Evolutionary conservation across 2,888 invertebrate genomes (phyloP).

Genomic region (Dexiosoma caninum): DNA sequence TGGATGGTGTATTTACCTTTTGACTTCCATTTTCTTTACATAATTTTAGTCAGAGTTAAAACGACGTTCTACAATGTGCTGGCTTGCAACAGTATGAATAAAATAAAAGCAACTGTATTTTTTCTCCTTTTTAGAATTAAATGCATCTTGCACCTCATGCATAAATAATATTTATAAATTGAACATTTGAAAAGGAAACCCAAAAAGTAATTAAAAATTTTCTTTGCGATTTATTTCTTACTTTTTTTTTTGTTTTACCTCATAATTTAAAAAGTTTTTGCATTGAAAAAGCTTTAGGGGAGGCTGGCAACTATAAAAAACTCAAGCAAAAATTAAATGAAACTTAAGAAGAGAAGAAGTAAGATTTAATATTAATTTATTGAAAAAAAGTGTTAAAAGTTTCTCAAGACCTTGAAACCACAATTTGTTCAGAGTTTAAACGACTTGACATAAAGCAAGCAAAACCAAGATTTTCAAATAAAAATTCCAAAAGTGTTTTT

Average conservation of each 20-base stretch:
- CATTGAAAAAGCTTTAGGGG: not conserved
- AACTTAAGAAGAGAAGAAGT: not conserved
- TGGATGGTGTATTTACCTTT: not conserved
- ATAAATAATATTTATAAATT: slow-evolving; percentile 63
- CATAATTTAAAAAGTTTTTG: not conserved
- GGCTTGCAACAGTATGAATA: not conserved
- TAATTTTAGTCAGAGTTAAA: not conserved
- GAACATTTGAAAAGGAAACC: slow-evolving; percentile 62
- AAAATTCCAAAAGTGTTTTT: no score
- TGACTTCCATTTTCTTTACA: not conserved
- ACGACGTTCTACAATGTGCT: not conserved
- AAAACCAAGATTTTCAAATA: no score
- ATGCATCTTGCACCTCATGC: slow-evolving; percentile 61
- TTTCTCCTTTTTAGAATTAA: slow-evolving; percentile 59
- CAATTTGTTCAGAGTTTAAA: not conserved
- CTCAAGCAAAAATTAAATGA: slow-evolving; percentile 1
- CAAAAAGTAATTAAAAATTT: slow-evolving; percentile 60
- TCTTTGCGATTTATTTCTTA: no score
- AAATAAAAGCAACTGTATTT: slow-evolving; percentile 51
- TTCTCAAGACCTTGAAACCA: not conserved
- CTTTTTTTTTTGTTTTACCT: not conserved
- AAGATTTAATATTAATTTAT: not conserved
- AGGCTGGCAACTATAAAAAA: not conserved
- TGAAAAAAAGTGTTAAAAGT: not conserved
- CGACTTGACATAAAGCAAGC: no score